Evolutionary conservation across 2,797 vertebrate species (phyloP).

Genomic region (Halcyon badia): DNA sequence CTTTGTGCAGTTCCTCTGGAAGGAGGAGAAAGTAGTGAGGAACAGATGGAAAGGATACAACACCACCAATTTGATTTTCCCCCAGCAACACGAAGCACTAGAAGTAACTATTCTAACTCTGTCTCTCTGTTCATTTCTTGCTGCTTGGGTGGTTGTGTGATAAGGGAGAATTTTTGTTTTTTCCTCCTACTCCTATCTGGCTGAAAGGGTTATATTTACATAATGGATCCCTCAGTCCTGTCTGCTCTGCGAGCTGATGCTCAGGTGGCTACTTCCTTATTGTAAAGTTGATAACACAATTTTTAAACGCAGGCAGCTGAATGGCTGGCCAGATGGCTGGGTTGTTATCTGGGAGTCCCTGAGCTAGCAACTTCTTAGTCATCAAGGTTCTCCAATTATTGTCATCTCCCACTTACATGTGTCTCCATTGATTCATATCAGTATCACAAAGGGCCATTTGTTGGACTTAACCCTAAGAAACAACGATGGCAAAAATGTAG

Average conservation of each 20-base stretch:
- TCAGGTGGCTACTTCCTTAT: slow-evolving; percentile 10
- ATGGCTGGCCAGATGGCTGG: slow-evolving; percentile 14
- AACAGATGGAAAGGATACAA: background rate
- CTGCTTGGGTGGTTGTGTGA: background rate
- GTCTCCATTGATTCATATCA: slow-evolving; percentile 11
- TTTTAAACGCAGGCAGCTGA: slow-evolving; percentile 31
- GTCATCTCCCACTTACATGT: slow-evolving; percentile 17
- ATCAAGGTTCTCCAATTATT: slow-evolving; percentile 33
- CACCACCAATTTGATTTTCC: background rate
- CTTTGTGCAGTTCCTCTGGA: background rate
- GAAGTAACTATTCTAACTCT: background rate
- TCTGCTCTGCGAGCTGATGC: slow-evolving; percentile 7
- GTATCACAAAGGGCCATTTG: background rate
- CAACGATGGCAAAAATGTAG: background rate
- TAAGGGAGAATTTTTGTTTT: background rate
- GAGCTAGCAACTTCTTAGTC: slow-evolving; percentile 31
- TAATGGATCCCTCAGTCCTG: background rate
- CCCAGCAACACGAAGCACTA: background rate
- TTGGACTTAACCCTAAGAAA: background rate
- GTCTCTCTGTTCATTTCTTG: background rate
- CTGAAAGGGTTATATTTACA: slow-evolving; percentile 9
- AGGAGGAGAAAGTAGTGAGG: background rate
- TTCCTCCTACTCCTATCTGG: background rate
- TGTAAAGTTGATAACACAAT: slow-evolving; percentile 38
- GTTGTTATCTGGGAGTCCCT: background rate